Base-by-base conservation (phyloP, 2,113 vertebrate species). In the Corythoichthys haematopterus region DNA sequence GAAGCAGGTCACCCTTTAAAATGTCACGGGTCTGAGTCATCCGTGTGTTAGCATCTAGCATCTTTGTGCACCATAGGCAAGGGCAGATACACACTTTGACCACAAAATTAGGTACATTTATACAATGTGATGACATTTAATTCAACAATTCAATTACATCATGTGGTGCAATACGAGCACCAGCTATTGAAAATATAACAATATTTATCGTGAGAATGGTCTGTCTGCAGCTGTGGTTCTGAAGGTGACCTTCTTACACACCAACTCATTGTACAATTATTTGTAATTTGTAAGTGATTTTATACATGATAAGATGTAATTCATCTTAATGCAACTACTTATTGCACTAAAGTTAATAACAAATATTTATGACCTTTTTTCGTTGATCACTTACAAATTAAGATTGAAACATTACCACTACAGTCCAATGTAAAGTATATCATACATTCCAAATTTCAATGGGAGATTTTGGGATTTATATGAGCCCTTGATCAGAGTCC, bases 1-100 rank as follows among this genome's bases (percentile, higher is more conserved):
- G 55, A 70, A 66, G 62, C 74, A 75, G 68, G 74, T 67, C 70
- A 69, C 66, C 69, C 73, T 81, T 73, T 61, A 38, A 56, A 10
- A 13, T 38, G 50, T 64, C 66, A 68, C 56, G 56, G 20, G 36
- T 61, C 55, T 36, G 48, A 8, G 43, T 51, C 13, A 46, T 45
- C 38, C 6, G 1, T 56, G 16, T 58, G n/a, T 60, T 33, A 33
- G 62, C 28, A 9, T 5, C 10, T 1, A 1, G 20, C 7, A 15
- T 15, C 55, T 33, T 57, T 57, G 55, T 36, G 55, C 33, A 57
- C 55, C 55, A 57, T 15, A 57, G 13, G 33, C 33, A 14, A 57
- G 35, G 55, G 33, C 55, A 57, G 4, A 33, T 11, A 35, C 33
- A 15, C 33, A 3, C 28, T 12, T 55, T 3, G 20, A 55, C 28